Evolutionary conservation across 1,140 invertebrate genomes (phyloP).

Genomic region (Drosophila subobscura): DNA sequence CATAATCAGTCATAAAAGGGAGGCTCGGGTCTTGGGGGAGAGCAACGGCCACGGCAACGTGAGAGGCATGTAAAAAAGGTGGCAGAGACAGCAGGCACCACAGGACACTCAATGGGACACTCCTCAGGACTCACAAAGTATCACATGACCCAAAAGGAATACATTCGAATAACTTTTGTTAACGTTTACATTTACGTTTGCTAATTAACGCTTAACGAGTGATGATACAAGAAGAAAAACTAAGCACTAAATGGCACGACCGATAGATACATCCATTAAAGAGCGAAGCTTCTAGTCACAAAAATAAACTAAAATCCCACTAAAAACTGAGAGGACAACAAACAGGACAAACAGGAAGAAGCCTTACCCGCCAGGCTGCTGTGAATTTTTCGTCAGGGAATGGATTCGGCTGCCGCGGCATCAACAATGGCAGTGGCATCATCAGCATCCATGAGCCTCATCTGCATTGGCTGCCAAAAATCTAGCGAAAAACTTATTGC

Average conservation of each 20-base stretch:
- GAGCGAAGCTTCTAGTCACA: too few species aligned
- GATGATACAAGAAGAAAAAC: constrained; percentile 24
- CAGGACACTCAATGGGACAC: constrained; percentile 8
- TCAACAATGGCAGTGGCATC: constrained; percentile 27
- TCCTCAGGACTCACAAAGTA: constrained; percentile 41
- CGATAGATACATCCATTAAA: too few species aligned
- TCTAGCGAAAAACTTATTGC: constrained; percentile 46
- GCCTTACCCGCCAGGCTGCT: constrained; percentile 17
- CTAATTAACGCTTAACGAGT: constrained; percentile 73
- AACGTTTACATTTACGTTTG: constrained; percentile 42
- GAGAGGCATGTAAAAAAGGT: constrained; percentile 58
- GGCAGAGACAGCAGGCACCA: not conserved
- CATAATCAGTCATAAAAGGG: constrained; percentile 77
- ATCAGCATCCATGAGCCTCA: constrained; percentile 30
- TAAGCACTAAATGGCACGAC: not conserved
- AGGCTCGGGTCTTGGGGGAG: not conserved
- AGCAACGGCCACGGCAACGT: constrained; percentile 42
- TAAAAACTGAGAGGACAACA: too few species aligned
- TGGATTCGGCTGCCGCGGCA: constrained; percentile 5
- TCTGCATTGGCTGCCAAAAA: constrained; percentile 21
- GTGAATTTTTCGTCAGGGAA: constrained; percentile 20
- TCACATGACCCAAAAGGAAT: constrained; percentile 64
- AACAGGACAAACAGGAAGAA: constrained; percentile 10
- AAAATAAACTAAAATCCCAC: too few species aligned
- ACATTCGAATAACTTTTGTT: constrained; percentile 39